A percentile compares a stretch with the other conserved stretches of the same genome.
These are phyloP conservation scores for Spatula clypeata DNA, from an alignment of 2,797 vertebrate species.

Conservation along the genomic window DNA sequence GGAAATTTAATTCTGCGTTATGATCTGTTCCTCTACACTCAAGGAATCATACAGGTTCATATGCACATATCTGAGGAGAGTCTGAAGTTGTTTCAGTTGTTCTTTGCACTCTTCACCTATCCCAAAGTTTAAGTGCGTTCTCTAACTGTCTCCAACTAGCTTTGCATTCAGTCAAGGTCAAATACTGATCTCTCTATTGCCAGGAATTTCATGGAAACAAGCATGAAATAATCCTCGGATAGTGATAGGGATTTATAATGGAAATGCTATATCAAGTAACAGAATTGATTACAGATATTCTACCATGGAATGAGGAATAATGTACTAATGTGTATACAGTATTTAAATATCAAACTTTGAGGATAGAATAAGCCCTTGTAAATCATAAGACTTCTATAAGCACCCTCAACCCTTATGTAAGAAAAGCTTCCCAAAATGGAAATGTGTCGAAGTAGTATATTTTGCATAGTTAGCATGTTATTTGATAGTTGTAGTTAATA, in stretches of 20 bases:
- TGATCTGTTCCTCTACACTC: not conserved
- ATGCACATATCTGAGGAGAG: not conserved
- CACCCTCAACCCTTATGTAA: not conserved
- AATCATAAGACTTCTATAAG: not conserved
- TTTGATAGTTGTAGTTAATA: not conserved
- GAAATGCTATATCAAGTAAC: not conserved
- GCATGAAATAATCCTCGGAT: not conserved
- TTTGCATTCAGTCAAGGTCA: not conserved
- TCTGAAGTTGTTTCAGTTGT: not conserved
- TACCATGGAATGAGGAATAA: not conserved
- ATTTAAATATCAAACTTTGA: not conserved
- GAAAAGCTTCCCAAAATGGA: not conserved
- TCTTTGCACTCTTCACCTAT: not conserved
- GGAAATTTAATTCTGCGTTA: not conserved
- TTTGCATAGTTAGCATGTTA: not conserved
- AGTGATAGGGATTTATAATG: not conserved
- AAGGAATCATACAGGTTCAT: accelerated
- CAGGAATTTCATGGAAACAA: not conserved
- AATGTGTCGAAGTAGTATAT: not conserved
- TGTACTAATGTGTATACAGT: not conserved
- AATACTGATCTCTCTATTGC: not conserved
- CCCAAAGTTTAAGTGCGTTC: not conserved
- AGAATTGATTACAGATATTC: not conserved
- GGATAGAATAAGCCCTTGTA: no score
- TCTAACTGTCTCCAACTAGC: not conserved